Conservation (phyloP, 2,113 vertebrate species). For the Oostethus manadensis region DNA sequence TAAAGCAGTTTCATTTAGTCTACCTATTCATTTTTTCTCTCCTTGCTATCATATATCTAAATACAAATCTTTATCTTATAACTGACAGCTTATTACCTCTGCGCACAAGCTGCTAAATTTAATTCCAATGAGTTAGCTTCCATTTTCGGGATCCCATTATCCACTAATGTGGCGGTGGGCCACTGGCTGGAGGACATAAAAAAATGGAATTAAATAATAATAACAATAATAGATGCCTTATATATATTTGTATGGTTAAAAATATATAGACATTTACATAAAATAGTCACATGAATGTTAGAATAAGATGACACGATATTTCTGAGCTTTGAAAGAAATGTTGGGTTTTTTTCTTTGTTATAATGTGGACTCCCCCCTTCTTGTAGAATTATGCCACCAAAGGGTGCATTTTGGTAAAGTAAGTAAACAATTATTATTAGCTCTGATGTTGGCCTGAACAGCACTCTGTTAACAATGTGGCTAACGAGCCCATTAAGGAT, state of each 20-base stretch:
- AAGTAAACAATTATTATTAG: constrained; percentile 73
- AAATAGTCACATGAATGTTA: not conserved
- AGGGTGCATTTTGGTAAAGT: constrained; percentile 58
- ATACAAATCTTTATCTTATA: constrained; percentile 78
- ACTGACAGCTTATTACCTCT: constrained; percentile 80
- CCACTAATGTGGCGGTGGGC: constrained; percentile 64
- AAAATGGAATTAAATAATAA: constrained; percentile 16
- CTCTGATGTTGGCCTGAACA: constrained; percentile 77
- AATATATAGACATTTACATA: not conserved
- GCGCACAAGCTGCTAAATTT: constrained; percentile 79
- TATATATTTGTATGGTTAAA: not conserved
- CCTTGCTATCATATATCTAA: constrained; percentile 77
- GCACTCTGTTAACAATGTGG: constrained; percentile 77
- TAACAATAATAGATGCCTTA: constrained; percentile 21
- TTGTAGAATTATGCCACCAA: constrained; percentile 15
- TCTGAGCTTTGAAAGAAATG: no score
- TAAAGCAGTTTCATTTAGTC: constrained; percentile 75
- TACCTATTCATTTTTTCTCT: constrained; percentile 66
- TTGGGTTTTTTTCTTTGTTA: no score
- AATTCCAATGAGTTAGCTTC: constrained; percentile 75
- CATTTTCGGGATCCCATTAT: constrained; percentile 75
- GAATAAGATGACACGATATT: no score
- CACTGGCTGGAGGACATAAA: constrained; percentile 45
- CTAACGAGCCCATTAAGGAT: constrained; percentile 79
- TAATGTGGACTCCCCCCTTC: no score